phyloP scores from a whole-genome alignment of 2,888 invertebrate genomes.

The Exephanes ischioxanthus region DNA sequence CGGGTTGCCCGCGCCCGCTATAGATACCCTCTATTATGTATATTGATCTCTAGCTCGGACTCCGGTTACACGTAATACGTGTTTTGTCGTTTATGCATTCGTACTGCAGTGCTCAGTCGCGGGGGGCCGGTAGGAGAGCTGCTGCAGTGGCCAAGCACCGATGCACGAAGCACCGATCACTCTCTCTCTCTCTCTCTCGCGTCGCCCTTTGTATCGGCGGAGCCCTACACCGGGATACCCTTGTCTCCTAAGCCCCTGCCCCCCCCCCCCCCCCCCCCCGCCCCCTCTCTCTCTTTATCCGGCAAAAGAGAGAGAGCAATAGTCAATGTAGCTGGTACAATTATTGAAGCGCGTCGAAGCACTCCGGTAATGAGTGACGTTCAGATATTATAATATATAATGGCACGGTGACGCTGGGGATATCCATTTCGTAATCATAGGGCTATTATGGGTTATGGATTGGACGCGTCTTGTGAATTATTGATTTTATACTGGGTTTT shows the following conservation, averaged over 20 bases:
- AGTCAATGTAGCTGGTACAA: slow-evolving; percentile 68
- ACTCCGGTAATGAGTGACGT: slow-evolving; percentile 52
- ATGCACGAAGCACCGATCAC: slow-evolving; percentile 65
- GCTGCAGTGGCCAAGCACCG: slow-evolving; percentile 60
- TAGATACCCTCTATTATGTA: slow-evolving; percentile 84
- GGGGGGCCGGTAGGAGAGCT: slow-evolving; percentile 52
- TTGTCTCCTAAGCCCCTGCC: slow-evolving; percentile 9
- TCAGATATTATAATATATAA: slow-evolving; percentile 52
- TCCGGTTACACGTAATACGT: slow-evolving; percentile 83
- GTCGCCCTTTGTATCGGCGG: slow-evolving; percentile 28
- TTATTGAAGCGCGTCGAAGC: slow-evolving; percentile 62
- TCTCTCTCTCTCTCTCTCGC: slow-evolving; percentile 11
- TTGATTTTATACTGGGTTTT: neutral
- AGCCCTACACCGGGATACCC: slow-evolving; percentile 45
- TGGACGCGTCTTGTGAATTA: neutral
- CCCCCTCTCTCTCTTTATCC: slow-evolving; percentile 3
- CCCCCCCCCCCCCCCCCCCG: slow-evolving; percentile 19
- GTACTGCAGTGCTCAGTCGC: slow-evolving; percentile 74
- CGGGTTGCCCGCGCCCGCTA: slow-evolving; percentile 82
- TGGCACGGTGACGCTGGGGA: slow-evolving; percentile 10
- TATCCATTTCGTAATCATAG: slow-evolving; percentile 3
- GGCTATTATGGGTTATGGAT: neutral
- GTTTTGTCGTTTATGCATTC: slow-evolving; percentile 83
- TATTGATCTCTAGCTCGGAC: slow-evolving; percentile 84
- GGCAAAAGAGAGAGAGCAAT: slow-evolving; percentile 43